Base-by-base conservation (phyloP, 2,797 vertebrate species). In the Muscicapa striata region DNA sequence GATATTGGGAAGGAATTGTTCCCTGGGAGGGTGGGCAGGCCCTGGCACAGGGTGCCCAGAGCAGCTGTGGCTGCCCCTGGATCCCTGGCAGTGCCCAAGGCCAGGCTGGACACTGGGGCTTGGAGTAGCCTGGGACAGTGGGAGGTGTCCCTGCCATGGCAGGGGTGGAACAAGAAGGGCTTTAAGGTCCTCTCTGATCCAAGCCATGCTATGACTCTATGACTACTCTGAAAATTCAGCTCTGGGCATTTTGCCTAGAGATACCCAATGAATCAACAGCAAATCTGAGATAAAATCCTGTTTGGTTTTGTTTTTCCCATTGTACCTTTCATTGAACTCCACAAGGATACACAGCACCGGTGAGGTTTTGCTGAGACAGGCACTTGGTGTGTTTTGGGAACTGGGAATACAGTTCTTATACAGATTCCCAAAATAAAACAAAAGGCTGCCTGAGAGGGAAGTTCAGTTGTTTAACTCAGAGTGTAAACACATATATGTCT, bases 81-180 rank as follows among this genome's bases (percentile, higher is more conserved):
- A 64, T 48, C 61, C 61, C 81, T 66, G 81, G 59, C 36, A 74
- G 51, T 58, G 70, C 6, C 57, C 84, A 54, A 77, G 73, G 64
- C 48, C 73, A 66, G 46, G 68, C 0, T 52, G 51, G 59, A 38
- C 3, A 0, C 0, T n/a, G 19, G 74, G 36, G 13, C 41, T 64
- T 0, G 76, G 76, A 67, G 54, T 46, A 22, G 1, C 46, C 76
- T 81, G 68, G 77, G 40, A 10, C 0, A 2, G 12, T 46, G 68
- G 52, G 0, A 74, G 46, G 34, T 80, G 61, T 80, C 61, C 61
- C 29, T 52, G 61, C 40, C 61, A 26, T 30, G 68, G 61, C 29
- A 54, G 24, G 40, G 30, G 34, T 30, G 40, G 17, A 0, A 51
- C 1, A 0, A 0, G 36, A 2, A 1, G 40, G 9, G 22, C 7